Evolutionary conservation across 2,113 vertebrate species (phyloP).

Genomic region (Mastomys natalensis): DNA sequence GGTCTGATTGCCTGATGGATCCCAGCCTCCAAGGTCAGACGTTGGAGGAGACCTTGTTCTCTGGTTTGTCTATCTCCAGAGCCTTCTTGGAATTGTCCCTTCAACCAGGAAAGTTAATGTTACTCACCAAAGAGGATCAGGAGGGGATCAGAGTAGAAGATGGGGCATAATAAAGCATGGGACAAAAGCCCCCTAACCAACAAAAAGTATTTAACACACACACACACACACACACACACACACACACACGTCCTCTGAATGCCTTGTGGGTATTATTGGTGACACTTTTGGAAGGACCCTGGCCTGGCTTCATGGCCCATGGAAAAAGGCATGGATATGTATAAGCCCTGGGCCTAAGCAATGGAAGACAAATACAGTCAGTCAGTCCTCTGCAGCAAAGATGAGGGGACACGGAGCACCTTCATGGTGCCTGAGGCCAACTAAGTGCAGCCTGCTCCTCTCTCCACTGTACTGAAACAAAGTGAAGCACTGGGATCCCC

Average conservation of each 20-base stretch:
- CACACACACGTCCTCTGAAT: neutral
- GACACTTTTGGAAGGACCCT: neutral
- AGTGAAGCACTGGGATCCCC: neutral
- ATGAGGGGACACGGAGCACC: neutral
- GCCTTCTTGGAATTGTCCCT: neutral
- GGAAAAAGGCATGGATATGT: neutral
- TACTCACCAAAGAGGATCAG: neutral
- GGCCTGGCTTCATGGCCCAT: neutral
- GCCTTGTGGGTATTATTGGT: neutral
- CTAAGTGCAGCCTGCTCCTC: too few relatives aligned
- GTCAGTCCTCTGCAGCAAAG: fast-evolving
- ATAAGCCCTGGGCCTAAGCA: neutral
- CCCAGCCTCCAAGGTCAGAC: neutral
- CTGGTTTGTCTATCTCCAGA: neutral
- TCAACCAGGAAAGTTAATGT: neutral
- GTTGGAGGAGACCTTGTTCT: neutral
- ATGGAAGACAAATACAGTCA: fast-evolving
- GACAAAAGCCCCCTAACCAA: neutral
- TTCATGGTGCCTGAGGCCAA: neutral
- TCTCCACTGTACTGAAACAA: neutral
- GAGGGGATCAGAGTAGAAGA: neutral
- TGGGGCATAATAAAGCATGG: neutral
- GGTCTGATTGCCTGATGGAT: too few relatives aligned
- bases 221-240: neutral
- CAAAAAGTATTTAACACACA: neutral